Percentiles rank a stretch among this genome's conserved stretches.
phyloP scores from a whole-genome alignment of 1,140 invertebrate genomes.

The Procambarus virginalis region DNA sequence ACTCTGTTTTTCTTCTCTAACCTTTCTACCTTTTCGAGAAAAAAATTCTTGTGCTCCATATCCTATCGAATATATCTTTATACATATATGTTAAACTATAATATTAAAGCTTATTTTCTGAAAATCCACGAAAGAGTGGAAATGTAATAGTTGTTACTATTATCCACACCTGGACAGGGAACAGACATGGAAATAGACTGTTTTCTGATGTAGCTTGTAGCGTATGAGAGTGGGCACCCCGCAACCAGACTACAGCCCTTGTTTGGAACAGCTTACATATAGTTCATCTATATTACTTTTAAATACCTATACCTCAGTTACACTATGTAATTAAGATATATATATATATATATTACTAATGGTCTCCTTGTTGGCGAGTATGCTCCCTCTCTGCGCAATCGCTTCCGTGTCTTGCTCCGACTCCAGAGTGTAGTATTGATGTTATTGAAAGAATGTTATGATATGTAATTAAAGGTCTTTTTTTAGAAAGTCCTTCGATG shows the following conservation, averaged over 20 bases:
- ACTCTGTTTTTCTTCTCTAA: slow-evolving; percentile 5
- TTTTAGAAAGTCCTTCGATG: slow-evolving; percentile 4
- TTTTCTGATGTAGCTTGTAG: slow-evolving; percentile 37
- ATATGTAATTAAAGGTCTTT: background rate
- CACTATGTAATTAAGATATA: background rate
- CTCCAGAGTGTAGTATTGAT: slow-evolving; percentile 1
- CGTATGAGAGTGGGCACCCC: background rate
- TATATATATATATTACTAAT: background rate
- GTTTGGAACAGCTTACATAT: background rate
- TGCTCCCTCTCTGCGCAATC: background rate
- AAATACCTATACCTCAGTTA: background rate
- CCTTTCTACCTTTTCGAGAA: slow-evolving; percentile 6
- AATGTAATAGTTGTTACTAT: slow-evolving; percentile 46
- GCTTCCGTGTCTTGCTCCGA: slow-evolving; percentile 14
- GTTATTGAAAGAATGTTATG: background rate
- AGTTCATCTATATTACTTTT: background rate
- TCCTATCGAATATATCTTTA: slow-evolving; percentile 38
- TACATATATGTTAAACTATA: slow-evolving; percentile 50
- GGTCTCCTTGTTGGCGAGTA: background rate
- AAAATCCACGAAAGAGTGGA: slow-evolving; percentile 39
- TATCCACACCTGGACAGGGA: slow-evolving; percentile 27
- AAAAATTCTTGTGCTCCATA: slow-evolving; percentile 24
- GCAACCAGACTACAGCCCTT: background rate
- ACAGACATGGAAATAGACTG: slow-evolving; percentile 48
- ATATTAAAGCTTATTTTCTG: slow-evolving; percentile 53